A percentile compares a stretch with the other conserved stretches of the same genome.
These are phyloP conservation scores for Tauraco hartlaubi DNA, from an alignment of 2,797 vertebrate genomes.

Conservation along the genomic window DNA sequence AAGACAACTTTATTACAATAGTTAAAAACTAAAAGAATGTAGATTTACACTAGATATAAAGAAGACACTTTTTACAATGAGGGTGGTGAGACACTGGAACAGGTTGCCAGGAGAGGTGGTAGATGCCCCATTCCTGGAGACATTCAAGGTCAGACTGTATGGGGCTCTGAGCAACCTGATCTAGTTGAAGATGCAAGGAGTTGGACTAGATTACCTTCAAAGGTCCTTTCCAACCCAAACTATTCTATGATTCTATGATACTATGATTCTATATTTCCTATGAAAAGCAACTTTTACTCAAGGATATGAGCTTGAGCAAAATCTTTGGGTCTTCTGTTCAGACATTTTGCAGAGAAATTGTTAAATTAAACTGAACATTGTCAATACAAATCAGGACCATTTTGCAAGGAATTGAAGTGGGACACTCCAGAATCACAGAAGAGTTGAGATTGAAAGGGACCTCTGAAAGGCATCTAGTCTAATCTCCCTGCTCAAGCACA, in stretches of 20 bases:
- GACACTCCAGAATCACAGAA: neutral
- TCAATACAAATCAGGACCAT: neutral
- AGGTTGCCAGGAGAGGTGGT: neutral
- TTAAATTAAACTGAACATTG: neutral
- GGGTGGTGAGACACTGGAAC: too few species aligned
- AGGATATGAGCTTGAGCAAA: neutral
- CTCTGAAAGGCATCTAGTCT: neutral
- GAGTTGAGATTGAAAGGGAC: neutral
- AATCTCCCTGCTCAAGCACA: neutral
- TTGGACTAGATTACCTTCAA: neutral
- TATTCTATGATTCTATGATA: neutral
- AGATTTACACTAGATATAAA: neutral
- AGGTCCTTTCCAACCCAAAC: neutral
- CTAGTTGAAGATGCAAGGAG: neutral
- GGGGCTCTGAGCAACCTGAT: neutral
- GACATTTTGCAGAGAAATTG: neutral
- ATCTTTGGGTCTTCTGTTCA: neutral
- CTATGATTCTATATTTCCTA: neutral
- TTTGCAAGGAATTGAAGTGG: neutral
- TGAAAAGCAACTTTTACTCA: neutral
- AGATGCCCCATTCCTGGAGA: neutral
- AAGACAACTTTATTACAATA: neutral
- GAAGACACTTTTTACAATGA: neutral
- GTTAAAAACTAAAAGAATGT: neutral
- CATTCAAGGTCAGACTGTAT: neutral